Base-by-base conservation (phyloP, 2,888 invertebrate genomes). In the Aleiodes leptofemur region DNA sequence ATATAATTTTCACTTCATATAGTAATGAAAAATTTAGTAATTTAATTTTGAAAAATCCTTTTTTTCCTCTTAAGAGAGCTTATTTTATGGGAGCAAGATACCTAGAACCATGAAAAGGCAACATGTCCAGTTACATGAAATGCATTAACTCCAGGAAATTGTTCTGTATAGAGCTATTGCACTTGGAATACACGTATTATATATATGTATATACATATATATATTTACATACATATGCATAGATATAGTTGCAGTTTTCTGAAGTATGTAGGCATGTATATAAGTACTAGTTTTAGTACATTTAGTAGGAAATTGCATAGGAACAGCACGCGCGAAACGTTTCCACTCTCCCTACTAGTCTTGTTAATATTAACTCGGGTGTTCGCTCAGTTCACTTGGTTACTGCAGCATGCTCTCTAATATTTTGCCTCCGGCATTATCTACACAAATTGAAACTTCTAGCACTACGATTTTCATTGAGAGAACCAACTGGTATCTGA, bases 301-400 rank as follows among this genome's bases (percentile, higher is more conserved):
- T 86, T 86, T 85, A 84, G 82, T 82, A 81, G 83, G 82, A 84
- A 86, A 87, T 88, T 87, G 87, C 82, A 84, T 83, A 86, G 83
- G 83, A 85, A 84, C 83, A 86, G 84, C 86, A 86, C 83, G 83
- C 81, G 82, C 82, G 75, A 74, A 23, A 74, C 72, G 69, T 69
- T 74, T 71, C 66, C 72, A 70, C 55, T 74, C 23, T 23, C 23
- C 23, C 64, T 43, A 51, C 50, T 55, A 48, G 61, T 74, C 82
- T 82, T 82, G 84, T 87, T 88, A 88, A 88, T 88, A 88, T 88
- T 88, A 85, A 86, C 83, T 82, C 53, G 53, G 50, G 34, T 34
- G 34, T 50, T 31, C 43, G 43, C 34, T 57, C 16, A 57, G 51
- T 57, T 51, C 50, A 50, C 51, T 59, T 51, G 43, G 61, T 61